phyloP scores from a whole-genome alignment of 2,888 invertebrate species.

The Nomada hirtipes region DNA sequence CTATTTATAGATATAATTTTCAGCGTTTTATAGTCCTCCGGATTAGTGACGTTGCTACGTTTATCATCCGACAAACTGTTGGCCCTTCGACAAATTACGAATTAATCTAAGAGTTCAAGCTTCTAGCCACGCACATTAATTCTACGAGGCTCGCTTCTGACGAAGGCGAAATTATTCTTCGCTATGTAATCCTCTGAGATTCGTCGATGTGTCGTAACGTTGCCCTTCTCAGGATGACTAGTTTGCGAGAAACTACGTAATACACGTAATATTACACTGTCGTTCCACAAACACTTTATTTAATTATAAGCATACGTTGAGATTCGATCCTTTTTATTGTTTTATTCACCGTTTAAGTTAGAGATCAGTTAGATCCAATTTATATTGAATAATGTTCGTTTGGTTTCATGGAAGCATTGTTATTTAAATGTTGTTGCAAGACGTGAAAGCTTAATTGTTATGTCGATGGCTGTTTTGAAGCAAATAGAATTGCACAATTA shows the following conservation, averaged over 20 bases:
- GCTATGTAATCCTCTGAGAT: not conserved
- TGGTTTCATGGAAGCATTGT: too few species aligned
- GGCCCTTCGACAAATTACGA: not conserved
- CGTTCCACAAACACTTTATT: not conserved
- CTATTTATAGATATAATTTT: conserved; percentile 21
- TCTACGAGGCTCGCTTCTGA: not conserved
- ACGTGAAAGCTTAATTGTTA: too few species aligned
- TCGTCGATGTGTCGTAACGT: conserved; percentile 2
- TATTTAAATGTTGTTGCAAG: too few species aligned
- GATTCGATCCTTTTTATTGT: not conserved
- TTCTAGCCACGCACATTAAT: not conserved
- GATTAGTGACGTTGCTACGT: not conserved
- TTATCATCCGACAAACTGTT: not conserved
- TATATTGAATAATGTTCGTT: too few species aligned
- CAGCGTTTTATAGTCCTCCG: not conserved
- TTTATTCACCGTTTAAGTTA: too few species aligned
- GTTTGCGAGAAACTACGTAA: not conserved
- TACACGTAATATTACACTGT: not conserved
- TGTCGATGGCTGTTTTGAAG: too few species aligned
- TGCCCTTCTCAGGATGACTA: not conserved
- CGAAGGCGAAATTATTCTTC: not conserved
- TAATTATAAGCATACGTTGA: not conserved
- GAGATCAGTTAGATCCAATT: too few species aligned
- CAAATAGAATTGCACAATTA: too few species aligned
- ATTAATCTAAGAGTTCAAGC: not conserved